Conservation (phyloP, 2,888 invertebrate species). For the Mylabris sibirica region DNA sequence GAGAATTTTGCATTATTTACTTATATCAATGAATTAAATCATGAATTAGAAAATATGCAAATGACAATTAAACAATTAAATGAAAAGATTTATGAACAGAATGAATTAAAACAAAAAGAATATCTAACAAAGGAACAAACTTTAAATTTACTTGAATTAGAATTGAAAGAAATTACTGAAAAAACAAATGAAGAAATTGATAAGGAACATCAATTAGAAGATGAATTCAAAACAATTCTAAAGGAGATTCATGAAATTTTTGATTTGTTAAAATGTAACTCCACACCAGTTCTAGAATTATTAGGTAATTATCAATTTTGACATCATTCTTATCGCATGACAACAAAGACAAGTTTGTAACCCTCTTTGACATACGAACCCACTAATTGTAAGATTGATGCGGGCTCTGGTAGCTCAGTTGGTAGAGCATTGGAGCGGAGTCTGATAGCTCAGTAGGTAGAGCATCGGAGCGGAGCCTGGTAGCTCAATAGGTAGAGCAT, state of each 20-base stretch:
- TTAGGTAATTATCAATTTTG: constrained; percentile 65
- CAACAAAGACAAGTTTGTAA: no score
- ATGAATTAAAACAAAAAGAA: constrained; percentile 66
- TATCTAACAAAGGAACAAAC: constrained; percentile 67
- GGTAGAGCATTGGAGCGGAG: no score
- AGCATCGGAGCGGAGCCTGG: no score
- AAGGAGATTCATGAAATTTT: constrained; percentile 56
- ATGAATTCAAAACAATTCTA: constrained; percentile 41
- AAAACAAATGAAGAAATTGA: constrained; percentile 53
- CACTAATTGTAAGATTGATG: no score
- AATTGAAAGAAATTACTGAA: constrained; percentile 63
- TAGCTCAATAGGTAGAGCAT: no score
- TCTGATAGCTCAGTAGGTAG: no score
- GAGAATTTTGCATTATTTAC: constrained; percentile 92
- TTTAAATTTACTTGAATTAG: constrained; percentile 64
- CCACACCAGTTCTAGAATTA: constrained; percentile 74
- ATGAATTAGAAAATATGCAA: constrained; percentile 77
- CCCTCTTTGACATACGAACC: no score
- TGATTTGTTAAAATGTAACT: constrained; percentile 75
- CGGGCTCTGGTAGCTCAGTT: no score
- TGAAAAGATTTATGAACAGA: constrained; percentile 72
- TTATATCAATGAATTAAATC: constrained; percentile 90
- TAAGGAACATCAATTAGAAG: constrained; percentile 24
- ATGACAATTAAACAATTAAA: constrained; percentile 71
- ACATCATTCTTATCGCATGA: no score